Conservation (phyloP, 2,113 vertebrate genomes). For the Zingel zingel region DNA sequence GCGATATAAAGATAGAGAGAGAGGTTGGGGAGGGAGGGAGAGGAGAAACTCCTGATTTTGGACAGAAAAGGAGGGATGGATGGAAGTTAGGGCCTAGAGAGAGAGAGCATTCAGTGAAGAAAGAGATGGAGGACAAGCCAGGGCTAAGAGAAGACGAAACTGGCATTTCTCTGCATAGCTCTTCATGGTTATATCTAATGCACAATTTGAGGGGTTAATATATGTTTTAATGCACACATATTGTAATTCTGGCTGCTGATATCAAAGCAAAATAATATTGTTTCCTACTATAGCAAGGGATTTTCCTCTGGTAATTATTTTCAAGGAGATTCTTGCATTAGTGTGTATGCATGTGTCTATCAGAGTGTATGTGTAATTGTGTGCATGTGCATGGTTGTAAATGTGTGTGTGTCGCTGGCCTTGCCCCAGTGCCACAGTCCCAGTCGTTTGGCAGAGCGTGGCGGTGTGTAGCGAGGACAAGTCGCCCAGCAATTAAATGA, state of each 20-base stretch:
- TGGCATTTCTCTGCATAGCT: slow-evolving; percentile 20
- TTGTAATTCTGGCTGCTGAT: slow-evolving; percentile 40
- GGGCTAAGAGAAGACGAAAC: slow-evolving; percentile 24
- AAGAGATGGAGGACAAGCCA: slow-evolving; percentile 44
- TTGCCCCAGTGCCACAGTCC: slow-evolving; percentile 58
- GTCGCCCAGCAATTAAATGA: slow-evolving; percentile 93
- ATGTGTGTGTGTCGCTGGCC: slow-evolving; percentile 56
- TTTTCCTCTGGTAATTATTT: slow-evolving; percentile 85
- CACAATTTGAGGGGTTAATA: slow-evolving; percentile 21
- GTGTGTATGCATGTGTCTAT: slow-evolving; percentile 8
- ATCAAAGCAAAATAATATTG: slow-evolving; percentile 50
- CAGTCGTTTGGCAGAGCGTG: slow-evolving; percentile 71
- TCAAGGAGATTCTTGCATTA: slow-evolving; percentile 82
- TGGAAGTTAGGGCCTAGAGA: slow-evolving; percentile 56
- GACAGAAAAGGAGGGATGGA: slow-evolving; percentile 54
- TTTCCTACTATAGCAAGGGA: slow-evolving; percentile 40
- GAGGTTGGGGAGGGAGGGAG: slow-evolving; percentile 39
- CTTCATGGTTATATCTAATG: slow-evolving; percentile 2
- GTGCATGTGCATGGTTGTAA: slow-evolving; percentile 5
- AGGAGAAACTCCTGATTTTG: slow-evolving; percentile 62
- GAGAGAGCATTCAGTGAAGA: slow-evolving; percentile 50
- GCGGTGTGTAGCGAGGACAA: slow-evolving; percentile 86
- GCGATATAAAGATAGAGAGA: slow-evolving; percentile 24
- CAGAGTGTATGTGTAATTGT: slow-evolving; percentile 57
- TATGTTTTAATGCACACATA: slow-evolving; percentile 22